Evolutionary conservation across 2,797 vertebrate species (phyloP).

Genomic region (Pangasius krempfi): DNA sequence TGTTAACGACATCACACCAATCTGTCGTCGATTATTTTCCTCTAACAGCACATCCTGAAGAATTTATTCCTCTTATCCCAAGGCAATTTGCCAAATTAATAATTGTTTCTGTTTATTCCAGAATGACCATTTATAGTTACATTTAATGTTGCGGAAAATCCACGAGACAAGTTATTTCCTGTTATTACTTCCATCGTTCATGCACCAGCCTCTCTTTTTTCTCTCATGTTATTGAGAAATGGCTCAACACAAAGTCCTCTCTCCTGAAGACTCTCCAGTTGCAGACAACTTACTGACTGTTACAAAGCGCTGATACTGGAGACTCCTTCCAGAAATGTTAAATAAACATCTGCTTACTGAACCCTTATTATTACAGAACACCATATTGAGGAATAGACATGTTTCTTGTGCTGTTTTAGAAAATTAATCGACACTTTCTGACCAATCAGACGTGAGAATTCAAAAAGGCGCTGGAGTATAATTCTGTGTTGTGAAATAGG

Average conservation of each 20-base stretch:
- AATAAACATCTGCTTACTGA: background rate
- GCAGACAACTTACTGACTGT: background rate
- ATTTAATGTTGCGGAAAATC: background rate
- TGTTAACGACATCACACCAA: background rate
- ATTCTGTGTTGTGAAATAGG: background rate
- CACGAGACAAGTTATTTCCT: background rate
- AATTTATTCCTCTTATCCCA: background rate
- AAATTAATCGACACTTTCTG: background rate
- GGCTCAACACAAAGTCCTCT: background rate
- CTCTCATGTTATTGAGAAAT: background rate
- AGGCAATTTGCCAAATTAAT: background rate
- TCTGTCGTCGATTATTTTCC: background rate
- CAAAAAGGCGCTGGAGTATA: background rate
- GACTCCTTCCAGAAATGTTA: background rate
- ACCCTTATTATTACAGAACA: background rate
- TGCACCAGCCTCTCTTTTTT: background rate
- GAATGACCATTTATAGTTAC: background rate
- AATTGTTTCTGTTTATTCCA: background rate
- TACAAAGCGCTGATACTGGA: background rate
- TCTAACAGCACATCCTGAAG: background rate
- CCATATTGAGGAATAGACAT: background rate
- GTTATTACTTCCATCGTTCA: background rate
- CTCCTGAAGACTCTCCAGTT: no score
- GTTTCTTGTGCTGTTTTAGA: background rate
- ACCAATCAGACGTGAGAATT: background rate